Evolutionary conservation across 2,797 vertebrate species (phyloP).

Genomic region (Sebastes minor): DNA sequence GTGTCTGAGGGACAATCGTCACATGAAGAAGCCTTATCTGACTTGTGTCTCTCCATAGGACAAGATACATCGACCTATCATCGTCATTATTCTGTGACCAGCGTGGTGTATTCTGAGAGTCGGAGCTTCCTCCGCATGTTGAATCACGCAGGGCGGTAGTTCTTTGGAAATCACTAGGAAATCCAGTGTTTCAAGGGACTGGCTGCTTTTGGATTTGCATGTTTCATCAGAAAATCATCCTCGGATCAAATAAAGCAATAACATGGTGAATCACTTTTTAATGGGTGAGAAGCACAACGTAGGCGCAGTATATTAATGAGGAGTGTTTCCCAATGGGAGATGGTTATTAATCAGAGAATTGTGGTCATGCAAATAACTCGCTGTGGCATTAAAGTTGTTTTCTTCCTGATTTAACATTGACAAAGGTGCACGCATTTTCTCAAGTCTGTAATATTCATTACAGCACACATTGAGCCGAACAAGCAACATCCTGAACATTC

Average conservation of each 20-base stretch:
- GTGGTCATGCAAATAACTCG: background rate
- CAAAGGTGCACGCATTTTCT: background rate
- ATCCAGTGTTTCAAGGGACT: background rate
- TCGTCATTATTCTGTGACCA: background rate
- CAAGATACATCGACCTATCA: background rate
- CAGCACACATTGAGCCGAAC: background rate
- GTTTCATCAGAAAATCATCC: background rate
- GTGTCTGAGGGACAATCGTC: background rate
- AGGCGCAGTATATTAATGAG: background rate
- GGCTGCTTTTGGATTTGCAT: background rate
- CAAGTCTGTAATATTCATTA: background rate
- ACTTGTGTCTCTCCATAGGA: background rate
- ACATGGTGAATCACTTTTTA: background rate
- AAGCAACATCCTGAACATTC: background rate
- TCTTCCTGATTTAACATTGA: background rate
- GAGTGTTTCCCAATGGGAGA: background rate
- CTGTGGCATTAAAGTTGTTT: background rate
- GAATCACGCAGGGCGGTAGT: background rate
- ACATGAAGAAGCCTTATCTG: background rate
- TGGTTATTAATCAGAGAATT: background rate
- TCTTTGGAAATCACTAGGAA: background rate
- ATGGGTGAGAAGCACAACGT: background rate
- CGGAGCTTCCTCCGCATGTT: background rate
- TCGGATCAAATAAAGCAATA: background rate
- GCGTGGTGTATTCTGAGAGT: background rate